Percentiles rank a stretch among this genome's conserved stretches.
phyloP scores from a whole-genome alignment of 1,140 invertebrate species.

The Drosophila lacertosa region DNA sequence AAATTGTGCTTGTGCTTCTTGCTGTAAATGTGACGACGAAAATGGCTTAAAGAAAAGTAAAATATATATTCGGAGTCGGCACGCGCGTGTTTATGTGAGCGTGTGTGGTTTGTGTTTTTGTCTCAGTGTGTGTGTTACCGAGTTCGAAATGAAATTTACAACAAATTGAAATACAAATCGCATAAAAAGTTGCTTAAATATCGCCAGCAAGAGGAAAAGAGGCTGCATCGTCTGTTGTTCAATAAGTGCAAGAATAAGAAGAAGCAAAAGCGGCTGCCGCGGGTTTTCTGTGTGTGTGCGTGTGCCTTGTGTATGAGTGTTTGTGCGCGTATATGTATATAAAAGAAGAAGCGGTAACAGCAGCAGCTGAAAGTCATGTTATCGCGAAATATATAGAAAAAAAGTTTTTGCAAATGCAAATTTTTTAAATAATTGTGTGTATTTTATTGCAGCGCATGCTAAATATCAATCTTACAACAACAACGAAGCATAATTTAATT shows the following conservation, averaged over 20 bases:
- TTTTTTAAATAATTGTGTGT: conserved; percentile 35
- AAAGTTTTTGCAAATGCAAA: conserved; percentile 26
- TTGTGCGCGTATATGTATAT: conserved; percentile 21
- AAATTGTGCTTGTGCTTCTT: conserved; percentile 62
- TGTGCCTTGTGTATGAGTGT: conserved; percentile 1
- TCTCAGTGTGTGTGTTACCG: conserved; percentile 14
- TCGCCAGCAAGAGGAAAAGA: conserved; percentile 21
- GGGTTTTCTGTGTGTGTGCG: conserved; percentile 12
- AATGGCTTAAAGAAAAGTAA: conserved; percentile 68
- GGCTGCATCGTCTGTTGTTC: conserved; percentile 38
- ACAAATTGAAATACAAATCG: conserved; percentile 31
- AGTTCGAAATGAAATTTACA: conserved; percentile 43
- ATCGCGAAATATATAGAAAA: conserved; percentile 28
- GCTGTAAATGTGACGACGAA: conserved; percentile 74
- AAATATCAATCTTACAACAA: conserved; percentile 37
- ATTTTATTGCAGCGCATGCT: conserved; percentile 52
- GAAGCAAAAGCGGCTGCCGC: conserved; percentile 38
- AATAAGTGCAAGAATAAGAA: conserved; percentile 45
- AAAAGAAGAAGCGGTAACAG: conserved; percentile 47
- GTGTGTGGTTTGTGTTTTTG: conserved; percentile 9
- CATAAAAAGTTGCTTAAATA: conserved; percentile 20
- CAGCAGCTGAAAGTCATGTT: conserved; percentile 55
- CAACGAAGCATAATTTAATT: conserved; percentile 36
- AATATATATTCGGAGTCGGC: conserved; percentile 50
- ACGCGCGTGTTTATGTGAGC: conserved; percentile 20